Evolutionary conservation across 2,797 vertebrate species (phyloP), one percentile per base, ranked within the genome.

Genomic region (Manis crassicaudata): DNA sequence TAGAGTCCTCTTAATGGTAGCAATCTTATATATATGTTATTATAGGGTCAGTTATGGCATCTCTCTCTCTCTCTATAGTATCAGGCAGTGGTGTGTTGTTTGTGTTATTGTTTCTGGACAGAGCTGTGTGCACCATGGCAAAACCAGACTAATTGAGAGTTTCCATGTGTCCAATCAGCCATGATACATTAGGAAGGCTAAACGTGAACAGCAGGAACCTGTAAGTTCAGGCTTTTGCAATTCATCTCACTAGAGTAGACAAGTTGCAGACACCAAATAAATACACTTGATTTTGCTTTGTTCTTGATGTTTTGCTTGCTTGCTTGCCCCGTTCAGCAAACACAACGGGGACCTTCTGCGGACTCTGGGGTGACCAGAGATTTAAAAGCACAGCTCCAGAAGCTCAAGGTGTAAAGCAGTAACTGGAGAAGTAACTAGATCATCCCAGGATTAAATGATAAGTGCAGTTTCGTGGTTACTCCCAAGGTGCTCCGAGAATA

Each of bases 171-270:
- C 88, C 95, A 96, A 87, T 96, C 97, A 96, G 88, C 91, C 88
- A 43, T 97, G 97, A 97, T 97, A 79, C 94, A 97, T 96, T 90
- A 94, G 92, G 94, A 87, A 37, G 92, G 82, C 95, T 90, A 77
- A 88, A 56, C 95, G 54, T 2, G 52, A 98, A 73, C 97, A 97
- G 97, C 96, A 91, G 96, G 97, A 83, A 77, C 54, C 97, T 92
- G 92, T 52, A 93, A 96, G 97, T 97, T 96, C 97, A 97, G 97
- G 79, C 90, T 94, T 95, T 81, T n/a, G 91, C 70, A 94, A 97
- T 97, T 91, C 95, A 97, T 97, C 96, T 98, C 97, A 50, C 88
- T 87, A 23, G 90, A 97, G 88, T 12, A 70, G 95, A 97, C 95
- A 96, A 35, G 60, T 63, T 60, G n/a, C 50, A 58, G 83, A 50